Percentiles rank a stretch among this genome's conserved stretches.
phyloP scores from a whole-genome alignment of 92 coral and sea anemone genomes.

The Zoanthus sociatus region DNA sequence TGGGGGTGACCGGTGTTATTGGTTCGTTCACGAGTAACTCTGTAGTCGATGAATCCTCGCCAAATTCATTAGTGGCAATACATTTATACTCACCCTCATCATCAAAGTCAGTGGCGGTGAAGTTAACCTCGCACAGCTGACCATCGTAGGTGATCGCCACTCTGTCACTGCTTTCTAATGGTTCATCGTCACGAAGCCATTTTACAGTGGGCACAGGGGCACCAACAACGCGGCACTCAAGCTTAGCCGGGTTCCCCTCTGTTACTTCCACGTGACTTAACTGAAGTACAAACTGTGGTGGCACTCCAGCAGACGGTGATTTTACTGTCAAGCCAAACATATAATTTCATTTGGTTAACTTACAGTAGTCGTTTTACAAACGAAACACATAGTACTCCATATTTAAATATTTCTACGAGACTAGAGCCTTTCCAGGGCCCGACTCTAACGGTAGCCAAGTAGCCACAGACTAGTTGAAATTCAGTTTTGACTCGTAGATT shows the following conservation, averaged over 20 bases:
- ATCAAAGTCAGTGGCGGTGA: constrained; percentile 71
- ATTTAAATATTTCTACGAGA: too few species aligned
- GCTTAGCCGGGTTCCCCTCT: constrained; percentile 79
- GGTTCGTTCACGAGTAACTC: constrained; percentile 72
- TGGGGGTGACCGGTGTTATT: constrained; percentile 40
- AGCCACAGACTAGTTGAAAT: too few species aligned
- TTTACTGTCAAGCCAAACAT: constrained; percentile 1
- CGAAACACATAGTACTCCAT: too few species aligned
- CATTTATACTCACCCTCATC: constrained; percentile 93
- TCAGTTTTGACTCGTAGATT: too few species aligned
- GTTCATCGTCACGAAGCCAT: constrained; percentile 88
- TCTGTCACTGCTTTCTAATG: constrained; percentile 63
- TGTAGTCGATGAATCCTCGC: constrained; percentile 63
- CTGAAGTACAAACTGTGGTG: constrained; percentile 82
- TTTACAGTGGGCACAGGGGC: constrained; percentile 67
- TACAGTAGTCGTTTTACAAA: too few species aligned
- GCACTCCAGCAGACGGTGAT: constrained; percentile 64
- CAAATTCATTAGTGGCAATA: constrained; percentile 73
- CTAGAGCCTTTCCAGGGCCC: too few species aligned
- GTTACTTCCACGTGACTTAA: constrained; percentile 75
- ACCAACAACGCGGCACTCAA: constrained; percentile 81
- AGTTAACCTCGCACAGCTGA: constrained; percentile 77
- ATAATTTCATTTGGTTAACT: too few species aligned
- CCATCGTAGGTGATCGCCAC: constrained; percentile 70
- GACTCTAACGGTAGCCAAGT: too few species aligned